These are phyloP conservation scores for Drosophila bocki DNA, from an alignment of 1,140 invertebrate genomes.

Conservation along the genomic window DNA sequence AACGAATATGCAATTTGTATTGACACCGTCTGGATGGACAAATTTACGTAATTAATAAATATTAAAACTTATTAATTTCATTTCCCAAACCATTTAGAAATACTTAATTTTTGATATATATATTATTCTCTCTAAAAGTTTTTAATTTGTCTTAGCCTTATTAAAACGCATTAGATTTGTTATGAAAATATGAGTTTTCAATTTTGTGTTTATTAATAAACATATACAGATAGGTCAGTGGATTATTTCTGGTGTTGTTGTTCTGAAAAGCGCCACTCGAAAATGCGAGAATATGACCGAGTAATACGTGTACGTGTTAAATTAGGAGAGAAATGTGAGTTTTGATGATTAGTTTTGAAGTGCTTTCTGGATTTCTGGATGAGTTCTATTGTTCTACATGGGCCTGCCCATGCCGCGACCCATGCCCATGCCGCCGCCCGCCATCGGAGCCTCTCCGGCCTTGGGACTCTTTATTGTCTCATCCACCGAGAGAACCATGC, in stretches of 20 bases:
- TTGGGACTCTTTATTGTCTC: conserved; percentile 98
- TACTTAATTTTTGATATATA: not conserved
- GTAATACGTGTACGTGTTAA: conserved; percentile 76
- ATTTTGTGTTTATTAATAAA: conserved; percentile 63
- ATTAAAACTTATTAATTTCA: too few species aligned
- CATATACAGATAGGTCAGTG: conserved; percentile 69
- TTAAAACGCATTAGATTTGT: conserved; percentile 35
- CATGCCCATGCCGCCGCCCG: conserved; percentile 85
- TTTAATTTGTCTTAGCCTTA: not conserved
- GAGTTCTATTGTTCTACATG: conserved; percentile 78
- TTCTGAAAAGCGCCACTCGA: conserved; percentile 35
- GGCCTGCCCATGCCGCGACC: conserved; percentile 91
- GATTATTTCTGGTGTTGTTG: conserved; percentile 51
- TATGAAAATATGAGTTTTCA: conserved; percentile 63
- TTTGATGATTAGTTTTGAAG: conserved; percentile 49
- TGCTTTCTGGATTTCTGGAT: conserved; percentile 34
- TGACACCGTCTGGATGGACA: too few species aligned
- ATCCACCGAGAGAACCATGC: conserved; percentile 98
- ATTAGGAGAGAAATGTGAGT: conserved; percentile 63
- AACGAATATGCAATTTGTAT: too few species aligned
- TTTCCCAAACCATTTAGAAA: not conserved
- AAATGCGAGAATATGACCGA: conserved; percentile 56
- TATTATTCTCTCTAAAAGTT: not conserved
- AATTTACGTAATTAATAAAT: too few species aligned
- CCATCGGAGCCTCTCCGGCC: conserved; percentile 87